These are phyloP conservation scores for Ageneiosus marmoratus DNA, from an alignment of 2,113 vertebrate genomes.

Conservation along the genomic window DNA sequence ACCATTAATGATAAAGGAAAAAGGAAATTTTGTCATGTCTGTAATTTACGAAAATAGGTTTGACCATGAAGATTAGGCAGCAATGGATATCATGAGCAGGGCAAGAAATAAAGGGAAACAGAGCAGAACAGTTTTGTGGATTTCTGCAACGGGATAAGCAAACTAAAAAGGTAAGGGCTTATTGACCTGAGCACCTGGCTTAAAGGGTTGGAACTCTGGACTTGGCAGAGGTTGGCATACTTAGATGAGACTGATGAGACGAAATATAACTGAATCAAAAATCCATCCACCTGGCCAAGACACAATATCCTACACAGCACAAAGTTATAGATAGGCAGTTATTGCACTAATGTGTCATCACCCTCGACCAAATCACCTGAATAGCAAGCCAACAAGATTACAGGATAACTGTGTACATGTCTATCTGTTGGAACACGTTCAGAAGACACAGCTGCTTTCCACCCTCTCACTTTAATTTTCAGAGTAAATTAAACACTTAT, in stretches of 20 bases:
- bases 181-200: constrained; percentile 34
- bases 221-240: constrained; percentile 51
- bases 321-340: constrained; percentile 24
- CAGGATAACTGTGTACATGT: constrained; percentile 35
- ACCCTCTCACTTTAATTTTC: neutral
- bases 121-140: neutral
- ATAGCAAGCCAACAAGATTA: constrained; percentile 35
- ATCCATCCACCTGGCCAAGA: constrained; percentile 61
- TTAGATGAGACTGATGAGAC: constrained; percentile 67
- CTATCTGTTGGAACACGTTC: constrained; percentile 28
- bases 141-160: neutral
- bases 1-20: constrained; percentile 7
- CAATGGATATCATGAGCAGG: neutral
- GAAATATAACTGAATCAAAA: constrained; percentile 66
- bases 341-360: constrained; percentile 30
- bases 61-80: neutral
- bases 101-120: neutral
- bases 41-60: neutral
- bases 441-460: constrained; percentile 15
- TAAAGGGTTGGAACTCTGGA: constrained; percentile 7
- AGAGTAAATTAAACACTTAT: constrained; percentile 41
- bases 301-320: constrained; percentile 32
- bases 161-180: neutral
- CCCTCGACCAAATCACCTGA: constrained; percentile 18
- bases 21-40: constrained; percentile 13